Evolutionary conservation across 64 coral and sea anemone species (phyloP).

Genomic region (Actinia tenebrosa): DNA sequence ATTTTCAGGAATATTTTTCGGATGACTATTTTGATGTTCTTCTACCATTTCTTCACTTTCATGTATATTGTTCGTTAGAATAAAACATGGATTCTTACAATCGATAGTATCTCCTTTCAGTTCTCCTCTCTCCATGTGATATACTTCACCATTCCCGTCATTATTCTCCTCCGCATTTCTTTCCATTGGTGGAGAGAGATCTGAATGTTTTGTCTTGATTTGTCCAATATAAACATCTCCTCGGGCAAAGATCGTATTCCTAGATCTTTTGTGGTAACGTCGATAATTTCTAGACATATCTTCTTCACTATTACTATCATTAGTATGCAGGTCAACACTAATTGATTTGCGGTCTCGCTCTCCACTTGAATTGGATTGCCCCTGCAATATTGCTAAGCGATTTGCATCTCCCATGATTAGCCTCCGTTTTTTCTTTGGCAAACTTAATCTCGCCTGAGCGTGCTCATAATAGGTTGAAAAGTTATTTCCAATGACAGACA

Average conservation of each 20-base stretch:
- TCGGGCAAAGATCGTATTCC: constrained; percentile 70
- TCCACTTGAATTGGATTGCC: constrained; percentile 42
- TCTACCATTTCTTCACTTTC: constrained; percentile 43
- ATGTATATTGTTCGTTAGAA: constrained; percentile 26
- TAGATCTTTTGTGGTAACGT: constrained; percentile 65
- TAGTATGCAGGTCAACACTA: background rate
- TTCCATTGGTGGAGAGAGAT: constrained; percentile 19
- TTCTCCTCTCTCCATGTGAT: constrained; percentile 9
- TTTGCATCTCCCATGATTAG: constrained; percentile 62
- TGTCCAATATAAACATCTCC: constrained; percentile 80
- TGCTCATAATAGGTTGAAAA: constrained; percentile 89
- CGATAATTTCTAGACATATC: constrained; percentile 24
- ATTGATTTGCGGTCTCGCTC: background rate
- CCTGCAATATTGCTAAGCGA: constrained; percentile 45
- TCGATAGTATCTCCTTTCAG: background rate
- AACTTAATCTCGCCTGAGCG: constrained; percentile 81
- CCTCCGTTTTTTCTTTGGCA: constrained; percentile 78
- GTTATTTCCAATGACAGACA: constrained; percentile 89
- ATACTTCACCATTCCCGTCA: constrained; percentile 40
- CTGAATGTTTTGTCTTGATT: background rate
- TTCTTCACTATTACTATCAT: background rate
- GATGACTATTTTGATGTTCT: constrained; percentile 2
- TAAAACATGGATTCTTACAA: background rate
- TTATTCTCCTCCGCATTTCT: constrained; percentile 6
- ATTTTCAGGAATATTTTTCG: constrained; percentile 6